phyloP scores from a whole-genome alignment of 2,113 vertebrate genomes.

The Phyllopteryx taeniolatus region DNA sequence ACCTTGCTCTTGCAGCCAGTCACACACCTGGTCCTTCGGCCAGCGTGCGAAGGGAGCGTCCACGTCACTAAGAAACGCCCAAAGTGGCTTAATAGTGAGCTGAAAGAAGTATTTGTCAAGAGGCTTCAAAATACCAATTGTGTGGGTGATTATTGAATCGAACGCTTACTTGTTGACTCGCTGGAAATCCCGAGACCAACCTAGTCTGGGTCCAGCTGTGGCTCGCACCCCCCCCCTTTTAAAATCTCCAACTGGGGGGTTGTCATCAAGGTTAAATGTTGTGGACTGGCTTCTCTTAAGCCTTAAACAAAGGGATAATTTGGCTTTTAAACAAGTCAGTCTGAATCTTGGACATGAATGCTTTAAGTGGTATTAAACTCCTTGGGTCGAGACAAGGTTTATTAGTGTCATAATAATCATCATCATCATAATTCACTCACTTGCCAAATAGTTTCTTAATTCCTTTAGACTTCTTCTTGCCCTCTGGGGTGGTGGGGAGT shows the following conservation, averaged over 20 bases:
- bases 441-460: conserved; percentile 94
- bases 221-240: conserved; percentile 92
- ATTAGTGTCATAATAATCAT: background rate
- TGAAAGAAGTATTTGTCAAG: background rate
- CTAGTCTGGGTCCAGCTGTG: conserved; percentile 89
- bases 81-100: background rate
- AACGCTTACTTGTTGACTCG: conserved; percentile 80
- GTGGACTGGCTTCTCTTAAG: conserved; percentile 95
- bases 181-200: conserved; percentile 95
- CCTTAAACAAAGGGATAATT: conserved; percentile 57
- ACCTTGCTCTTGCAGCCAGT: conserved; percentile 92
- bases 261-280: conserved; percentile 90
- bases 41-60: conserved; percentile 95
- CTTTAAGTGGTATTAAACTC: background rate
- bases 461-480: conserved; percentile 89
- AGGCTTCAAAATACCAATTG: conserved; percentile 23
- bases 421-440: conserved; percentile 68
- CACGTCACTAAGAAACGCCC: conserved; percentile 77
- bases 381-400: background rate
- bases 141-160: conserved; percentile 17
- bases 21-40: conserved; percentile 94
- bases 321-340: background rate
- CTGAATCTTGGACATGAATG: background rate
- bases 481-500: conserved; percentile 82
- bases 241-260: conserved; percentile 86